Evolutionary conservation across 1,140 invertebrate species (phyloP), one percentile per base, ranked within the genome.

Genomic region (Trinorchestia longiramus): DNA sequence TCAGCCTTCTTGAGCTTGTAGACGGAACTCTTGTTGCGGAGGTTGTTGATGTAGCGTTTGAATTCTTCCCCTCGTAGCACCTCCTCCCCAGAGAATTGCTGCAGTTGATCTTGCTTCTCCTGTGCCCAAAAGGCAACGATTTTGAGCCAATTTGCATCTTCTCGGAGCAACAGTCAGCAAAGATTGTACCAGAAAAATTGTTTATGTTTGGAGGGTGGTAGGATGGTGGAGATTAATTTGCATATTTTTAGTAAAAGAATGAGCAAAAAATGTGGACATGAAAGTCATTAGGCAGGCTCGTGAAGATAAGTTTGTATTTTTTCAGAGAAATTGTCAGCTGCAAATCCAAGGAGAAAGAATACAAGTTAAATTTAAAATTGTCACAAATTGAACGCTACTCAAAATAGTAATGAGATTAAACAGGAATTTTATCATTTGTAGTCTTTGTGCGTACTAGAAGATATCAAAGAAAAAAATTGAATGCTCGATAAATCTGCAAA

Each of bases 1-100:
- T 98, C 98, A 17, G 98, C 98, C 97, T 98, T 97, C 97, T 98
- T 98, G 97, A 98, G 98, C 97, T 99, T 99, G 97, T 99, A 99
- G 0, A 98, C 97, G 6, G 98, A 98, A 97, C 98, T 98, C 97
- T 98, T 98, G 87, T 98, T 98, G 95, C 98, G 98, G 43, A 99
- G 97, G 96, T 98, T 98, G 97, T 98, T 98, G 0, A 99, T 98
- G 97, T 99, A 99, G 96, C 98, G 98, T 97, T 99, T 99, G 96
- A 99, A 98, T 97, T 99, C 98, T 95, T 99, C 98, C 43, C 98
- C 98, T 97, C 98, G 98, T 0, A 98, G 97, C 40, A 98, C 97
- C 44, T 98, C 97, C 11, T 98, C 98, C 23, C 98, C 98, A 0
- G 97, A 97, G 94, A 98, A 97, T 77, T 97, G 97, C 19, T 97